Evolutionary conservation across 2,888 invertebrate genomes (phyloP), one percentile per base, ranked within the genome.

Genomic region (Tanypteryx hageni): DNA sequence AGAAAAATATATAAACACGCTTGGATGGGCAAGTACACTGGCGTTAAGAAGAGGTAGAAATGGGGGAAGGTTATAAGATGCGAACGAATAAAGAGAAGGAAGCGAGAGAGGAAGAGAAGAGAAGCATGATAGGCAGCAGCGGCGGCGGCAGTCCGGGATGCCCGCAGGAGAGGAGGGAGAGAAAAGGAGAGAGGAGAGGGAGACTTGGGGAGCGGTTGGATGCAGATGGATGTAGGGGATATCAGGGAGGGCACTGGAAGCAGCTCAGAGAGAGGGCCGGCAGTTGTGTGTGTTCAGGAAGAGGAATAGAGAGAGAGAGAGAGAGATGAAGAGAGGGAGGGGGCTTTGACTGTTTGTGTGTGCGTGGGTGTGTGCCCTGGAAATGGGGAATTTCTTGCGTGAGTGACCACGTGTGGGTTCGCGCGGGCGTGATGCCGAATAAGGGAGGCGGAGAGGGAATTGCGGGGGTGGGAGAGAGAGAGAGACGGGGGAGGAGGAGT

Each of bases 341-440:
- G n/a, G 27, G 16, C 4, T 11, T 11, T 44, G 83, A n/a, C 44
- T 31, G 86, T 14, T 31, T 61, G 13, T 14, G 86, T 27, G 61
- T 31, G 86, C 5, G 86, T 31, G 86, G 5, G 86, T 61, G 7
- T 27, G 86, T 61, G 61, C 86, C 83, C 56, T 61, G 86, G 86
- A 86, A 86, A 86, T 86, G 86, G 86, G 61, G 86, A 86, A 86
- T 86, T 86, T 86, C 86, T 86, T 86, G 86, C 86, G 61, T 61
- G 86, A 86, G 86, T 86, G 86, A 61, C 86, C 86, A 31, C 86
- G 61, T 59, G 59, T 86, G 86, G 86, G 61, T 18, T 86, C 61
- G 86, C 61, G 61, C 31, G 86, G 86, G 86, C 86, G 86, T 86
- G 86, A 86, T 61, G 86, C 86, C 31, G 86, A 61, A 64, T 86